Conservation (phyloP, 2,888 invertebrate species). For the Bombyx huttoni region DNA sequence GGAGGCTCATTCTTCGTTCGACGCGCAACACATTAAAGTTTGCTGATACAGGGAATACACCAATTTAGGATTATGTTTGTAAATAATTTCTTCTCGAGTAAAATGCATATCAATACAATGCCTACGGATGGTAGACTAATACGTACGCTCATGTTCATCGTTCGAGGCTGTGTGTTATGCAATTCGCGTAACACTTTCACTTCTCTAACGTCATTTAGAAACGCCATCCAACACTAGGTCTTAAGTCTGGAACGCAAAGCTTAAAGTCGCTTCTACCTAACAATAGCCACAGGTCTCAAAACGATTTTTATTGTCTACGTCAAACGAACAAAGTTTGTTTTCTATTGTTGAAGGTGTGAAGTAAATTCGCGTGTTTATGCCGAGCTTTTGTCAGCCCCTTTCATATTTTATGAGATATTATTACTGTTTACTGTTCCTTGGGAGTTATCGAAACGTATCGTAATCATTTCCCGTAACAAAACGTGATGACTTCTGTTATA, state of each 20-base stretch:
- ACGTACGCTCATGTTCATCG: constrained; percentile 24
- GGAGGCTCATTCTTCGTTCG: no score
- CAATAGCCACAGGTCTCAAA: no score
- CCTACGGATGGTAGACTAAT: constrained; percentile 19
- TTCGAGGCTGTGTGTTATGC: constrained; percentile 51
- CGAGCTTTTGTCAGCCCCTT: not conserved
- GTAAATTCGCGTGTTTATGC: not conserved
- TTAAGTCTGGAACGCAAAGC: constrained; percentile 8
- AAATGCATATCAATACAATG: not conserved
- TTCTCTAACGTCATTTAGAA: constrained; percentile 19
- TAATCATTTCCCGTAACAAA: not conserved
- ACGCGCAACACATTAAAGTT: no score
- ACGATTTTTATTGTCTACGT: no score
- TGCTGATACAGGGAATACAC: no score
- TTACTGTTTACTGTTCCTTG: not conserved
- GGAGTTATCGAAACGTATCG: not conserved
- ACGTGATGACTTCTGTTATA: not conserved
- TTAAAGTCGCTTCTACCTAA: not conserved
- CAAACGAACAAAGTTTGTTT: not conserved
- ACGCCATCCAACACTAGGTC: constrained; percentile 22
- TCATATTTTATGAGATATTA: not conserved
- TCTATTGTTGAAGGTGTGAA: not conserved
- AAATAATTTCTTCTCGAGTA: no score
- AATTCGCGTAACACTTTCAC: constrained; percentile 56
- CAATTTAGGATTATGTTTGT: no score